A percentile compares a stretch with the other conserved stretches of the same genome.
These are phyloP conservation scores for Musca domestica DNA, from an alignment of 1,140 invertebrate genomes.

Conservation along the genomic window DNA sequence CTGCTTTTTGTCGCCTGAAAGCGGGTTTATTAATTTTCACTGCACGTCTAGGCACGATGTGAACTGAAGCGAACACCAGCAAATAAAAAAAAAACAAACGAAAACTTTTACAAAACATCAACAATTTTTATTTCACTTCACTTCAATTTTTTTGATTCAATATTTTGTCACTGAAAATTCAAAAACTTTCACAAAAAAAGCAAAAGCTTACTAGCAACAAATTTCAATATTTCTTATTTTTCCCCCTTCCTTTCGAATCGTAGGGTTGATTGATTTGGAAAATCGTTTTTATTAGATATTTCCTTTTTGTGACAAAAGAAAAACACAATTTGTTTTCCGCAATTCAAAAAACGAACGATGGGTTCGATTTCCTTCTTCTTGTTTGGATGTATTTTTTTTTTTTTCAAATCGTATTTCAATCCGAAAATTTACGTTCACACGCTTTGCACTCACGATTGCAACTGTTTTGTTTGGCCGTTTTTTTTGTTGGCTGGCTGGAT, in stretches of 20 bases:
- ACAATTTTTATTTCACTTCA: not conserved
- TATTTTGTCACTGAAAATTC: not conserved
- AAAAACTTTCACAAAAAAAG: slow-evolving; percentile 15
- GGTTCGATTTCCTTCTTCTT: not conserved
- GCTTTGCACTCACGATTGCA: slow-evolving; percentile 51
- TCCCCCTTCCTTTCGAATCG: too few species aligned
- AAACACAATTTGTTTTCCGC: not conserved
- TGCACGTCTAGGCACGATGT: not conserved
- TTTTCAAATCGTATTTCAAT: not conserved
- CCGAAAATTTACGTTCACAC: slow-evolving; percentile 50
- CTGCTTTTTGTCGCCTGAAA: not conserved
- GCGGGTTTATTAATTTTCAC: slow-evolving; percentile 17
- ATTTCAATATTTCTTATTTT: too few species aligned
- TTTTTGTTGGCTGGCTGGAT: slow-evolving; percentile 24
- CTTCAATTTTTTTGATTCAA: not conserved
- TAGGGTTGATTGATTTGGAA: not conserved
- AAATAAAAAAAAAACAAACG: not conserved
- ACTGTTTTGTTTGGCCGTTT: slow-evolving; percentile 34
- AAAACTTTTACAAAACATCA: not conserved
- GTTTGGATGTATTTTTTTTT: not conserved
- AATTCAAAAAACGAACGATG: not conserved
- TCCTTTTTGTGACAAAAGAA: not conserved
- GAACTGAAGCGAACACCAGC: not conserved
- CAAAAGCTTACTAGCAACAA: not conserved
- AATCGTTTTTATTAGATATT: not conserved